These are phyloP conservation scores for Strongylocentrotus purpuratus DNA, from an alignment of 35 echinoderm and acorn worm species.

Conservation along the genomic window DNA sequence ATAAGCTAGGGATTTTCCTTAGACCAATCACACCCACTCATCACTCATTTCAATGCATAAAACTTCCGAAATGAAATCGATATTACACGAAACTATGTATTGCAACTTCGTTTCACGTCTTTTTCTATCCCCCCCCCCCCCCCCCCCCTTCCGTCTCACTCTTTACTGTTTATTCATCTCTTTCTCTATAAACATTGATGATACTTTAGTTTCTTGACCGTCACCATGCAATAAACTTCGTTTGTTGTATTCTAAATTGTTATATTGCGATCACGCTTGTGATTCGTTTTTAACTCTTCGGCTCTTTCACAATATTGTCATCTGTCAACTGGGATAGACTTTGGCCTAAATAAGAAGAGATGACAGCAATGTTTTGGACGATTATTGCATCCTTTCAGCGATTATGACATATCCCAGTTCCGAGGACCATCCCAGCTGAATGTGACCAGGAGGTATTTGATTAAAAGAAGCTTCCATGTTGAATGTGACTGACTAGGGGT, in stretches of 20 bases:
- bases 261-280: too few relatives aligned
- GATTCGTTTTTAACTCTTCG: too few relatives aligned
- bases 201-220: too few relatives aligned
- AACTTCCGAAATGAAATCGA: background rate
- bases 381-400: background rate
- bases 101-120: too few relatives aligned
- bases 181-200: too few relatives aligned
- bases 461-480: background rate
- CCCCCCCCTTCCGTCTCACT: background rate
- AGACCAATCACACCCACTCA: background rate
- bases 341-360: background rate
- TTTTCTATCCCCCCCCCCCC: background rate
- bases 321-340: background rate
- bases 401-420: background rate
- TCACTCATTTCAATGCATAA: background rate
- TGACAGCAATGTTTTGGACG: conserved; percentile 8
- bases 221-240: too few relatives aligned
- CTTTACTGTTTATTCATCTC: too few relatives aligned
- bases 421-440: background rate
- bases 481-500: background rate
- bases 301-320: background rate
- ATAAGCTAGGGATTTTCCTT: background rate
- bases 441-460: conserved; percentile 5
- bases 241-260: too few relatives aligned
- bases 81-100: background rate